These are phyloP conservation scores for Drosophila nr. fundita DNA, from an alignment of 2,888 invertebrate genomes.

Conservation along the genomic window DNA sequence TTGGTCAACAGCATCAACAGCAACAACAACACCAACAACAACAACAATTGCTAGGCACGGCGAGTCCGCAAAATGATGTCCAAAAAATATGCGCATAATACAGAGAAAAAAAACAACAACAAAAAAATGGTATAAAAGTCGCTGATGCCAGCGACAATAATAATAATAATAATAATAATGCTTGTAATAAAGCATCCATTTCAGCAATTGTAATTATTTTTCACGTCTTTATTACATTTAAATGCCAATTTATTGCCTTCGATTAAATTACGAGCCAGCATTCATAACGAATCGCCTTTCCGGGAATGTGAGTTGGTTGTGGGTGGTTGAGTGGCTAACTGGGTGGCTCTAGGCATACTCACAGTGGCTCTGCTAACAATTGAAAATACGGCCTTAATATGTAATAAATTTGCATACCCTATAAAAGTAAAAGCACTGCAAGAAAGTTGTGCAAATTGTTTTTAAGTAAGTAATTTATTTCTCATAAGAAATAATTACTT, in stretches of 20 bases:
- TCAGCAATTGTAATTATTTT: slow-evolving; percentile 72
- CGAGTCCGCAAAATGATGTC: slow-evolving; percentile 48
- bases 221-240: slow-evolving; percentile 78
- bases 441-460: background rate
- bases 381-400: slow-evolving; percentile 26
- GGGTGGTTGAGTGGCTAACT: background rate
- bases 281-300: slow-evolving; percentile 59
- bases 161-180: slow-evolving; percentile 37
- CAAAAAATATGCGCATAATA: slow-evolving; percentile 77
- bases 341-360: background rate
- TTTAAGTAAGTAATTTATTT: background rate
- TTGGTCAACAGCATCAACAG: slow-evolving; percentile 51
- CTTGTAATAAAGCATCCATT: slow-evolving; percentile 56
- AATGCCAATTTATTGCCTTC: slow-evolving; percentile 80
- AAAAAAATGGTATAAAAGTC: slow-evolving; percentile 57
- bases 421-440: background rate
- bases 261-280: slow-evolving; percentile 71
- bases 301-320: slow-evolving; percentile 7
- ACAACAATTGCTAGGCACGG: slow-evolving; percentile 25
- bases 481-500: background rate
- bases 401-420: slow-evolving; percentile 32
- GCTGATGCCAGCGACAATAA: slow-evolving; percentile 32
- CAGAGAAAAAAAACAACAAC: slow-evolving; percentile 34
- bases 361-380: slow-evolving; percentile 26
- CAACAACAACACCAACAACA: slow-evolving; percentile 25